A percentile compares a stretch with the other conserved stretches of the same genome.
These are phyloP conservation scores for Mystacornis crossleyi DNA, from an alignment of 2,113 vertebrate genomes.

Conservation along the genomic window DNA sequence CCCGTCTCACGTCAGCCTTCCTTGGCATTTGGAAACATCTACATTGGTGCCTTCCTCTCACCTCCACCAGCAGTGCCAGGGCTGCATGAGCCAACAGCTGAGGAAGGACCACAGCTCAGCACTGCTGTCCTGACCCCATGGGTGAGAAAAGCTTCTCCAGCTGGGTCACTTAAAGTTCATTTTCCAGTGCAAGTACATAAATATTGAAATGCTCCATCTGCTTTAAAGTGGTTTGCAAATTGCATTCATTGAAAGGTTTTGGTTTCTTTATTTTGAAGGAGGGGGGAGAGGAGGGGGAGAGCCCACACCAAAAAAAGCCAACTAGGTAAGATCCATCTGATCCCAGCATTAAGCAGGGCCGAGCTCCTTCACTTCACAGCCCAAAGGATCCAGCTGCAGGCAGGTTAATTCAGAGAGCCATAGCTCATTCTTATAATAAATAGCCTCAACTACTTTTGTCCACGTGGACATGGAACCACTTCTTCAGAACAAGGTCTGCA, in stretches of 20 bases:
- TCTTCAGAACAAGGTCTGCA: background rate
- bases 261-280: too few species aligned
- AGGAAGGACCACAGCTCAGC: background rate
- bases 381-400: background rate
- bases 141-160: background rate
- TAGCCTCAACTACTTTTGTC: background rate
- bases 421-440: background rate
- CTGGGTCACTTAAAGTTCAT: background rate
- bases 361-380: background rate
- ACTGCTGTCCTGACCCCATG: rapidly evolving
- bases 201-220: background rate
- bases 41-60: rapidly evolving
- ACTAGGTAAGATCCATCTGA: background rate
- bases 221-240: background rate
- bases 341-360: background rate
- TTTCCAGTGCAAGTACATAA: background rate
- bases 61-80: background rate
- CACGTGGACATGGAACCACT: rapidly evolving
- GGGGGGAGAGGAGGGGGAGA: too few species aligned
- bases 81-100: rapidly evolving
- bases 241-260: background rate
- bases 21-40: rapidly evolving
- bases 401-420: background rate
- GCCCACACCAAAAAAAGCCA: background rate
- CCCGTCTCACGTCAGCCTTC: background rate